Base-by-base conservation (phyloP, 2,888 invertebrate genomes). In the Trachelus troglodyta region DNA sequence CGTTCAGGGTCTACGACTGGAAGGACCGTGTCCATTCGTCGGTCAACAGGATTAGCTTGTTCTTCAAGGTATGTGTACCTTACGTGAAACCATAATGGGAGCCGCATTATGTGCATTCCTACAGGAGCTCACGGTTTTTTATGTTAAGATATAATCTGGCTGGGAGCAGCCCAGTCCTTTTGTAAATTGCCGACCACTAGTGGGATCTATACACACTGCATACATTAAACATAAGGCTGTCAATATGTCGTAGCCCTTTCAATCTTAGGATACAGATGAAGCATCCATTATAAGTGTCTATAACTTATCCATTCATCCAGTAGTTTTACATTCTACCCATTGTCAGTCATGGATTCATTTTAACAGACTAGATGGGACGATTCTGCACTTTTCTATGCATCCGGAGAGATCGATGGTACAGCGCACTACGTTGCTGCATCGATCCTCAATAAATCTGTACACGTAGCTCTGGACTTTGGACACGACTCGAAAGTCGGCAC, bases 1-100 rank as follows among this genome's bases (percentile, higher is more conserved):
- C 97, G 0, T 98, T 98, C 92, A 94, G 97, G 79, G 96, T 98
- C 75, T 98, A 98, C 91, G 97, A 97, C 87, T 97, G 97, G 96
- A 97, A 97, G 91, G 97, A 97, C 90, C 94, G 97, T 79, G 97
- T 97, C 23, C 97, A 98, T 90, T 97, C 97, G 0, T 95, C 97
- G 74, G 95, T 95, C 73, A 97, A 97, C 81, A 94, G 97, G 86
- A 96, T 98, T 89, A 97, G 98, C 88, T 92, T 98, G 87, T 94
- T 97, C 91, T 98, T 98, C 92, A 96, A 96, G 94, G 96, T 95
- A 93, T 12, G 56, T 23, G 56, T 56, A 31, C 12, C 71, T 31
- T 33, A 33, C 71, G 71, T 71, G 71, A 71, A 71, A 71, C 34
- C 71, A 71, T 71, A 71, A 71, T 71, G 71, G 71, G 31, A 12